phyloP scores from a whole-genome alignment of 2,113 vertebrate genomes.

The Thamnophis sirtalis region DNA sequence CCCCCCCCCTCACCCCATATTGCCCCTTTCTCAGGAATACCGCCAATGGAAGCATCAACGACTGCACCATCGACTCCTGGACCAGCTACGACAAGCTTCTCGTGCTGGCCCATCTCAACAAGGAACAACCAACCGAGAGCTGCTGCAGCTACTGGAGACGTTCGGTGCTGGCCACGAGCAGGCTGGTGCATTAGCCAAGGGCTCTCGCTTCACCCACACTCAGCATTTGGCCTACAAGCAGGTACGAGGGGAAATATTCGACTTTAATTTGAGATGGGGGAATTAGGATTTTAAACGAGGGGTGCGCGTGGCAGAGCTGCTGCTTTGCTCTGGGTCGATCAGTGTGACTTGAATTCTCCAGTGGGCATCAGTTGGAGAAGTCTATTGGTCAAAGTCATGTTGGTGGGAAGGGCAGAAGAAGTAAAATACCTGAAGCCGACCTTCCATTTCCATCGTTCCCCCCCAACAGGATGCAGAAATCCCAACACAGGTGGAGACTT shows the following conservation, averaged over 20 bases:
- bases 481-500: slow-evolving; percentile 60
- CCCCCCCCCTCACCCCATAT: background rate
- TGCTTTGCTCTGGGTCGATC: background rate
- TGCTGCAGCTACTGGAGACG: slow-evolving; percentile 75
- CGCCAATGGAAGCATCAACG: slow-evolving; percentile 69
- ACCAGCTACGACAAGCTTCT: slow-evolving; percentile 75
- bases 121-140: slow-evolving; percentile 59
- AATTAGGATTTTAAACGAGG: background rate
- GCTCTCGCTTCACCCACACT: slow-evolving; percentile 84
- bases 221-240: slow-evolving; percentile 83
- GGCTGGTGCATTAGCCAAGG: slow-evolving; percentile 69
- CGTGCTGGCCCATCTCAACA: slow-evolving; percentile 28
- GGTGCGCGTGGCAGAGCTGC: background rate
- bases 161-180: slow-evolving; percentile 65
- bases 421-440: background rate
- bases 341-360: background rate
- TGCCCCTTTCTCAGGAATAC: slow-evolving; percentile 71
- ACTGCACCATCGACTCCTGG: slow-evolving; percentile 77
- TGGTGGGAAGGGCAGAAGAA: background rate
- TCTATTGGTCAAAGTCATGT: background rate
- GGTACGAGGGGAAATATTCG: slow-evolving; percentile 54
- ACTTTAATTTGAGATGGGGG: too few relatives aligned
- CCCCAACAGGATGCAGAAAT: slow-evolving; percentile 67
- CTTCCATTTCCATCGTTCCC: slow-evolving; percentile 39
- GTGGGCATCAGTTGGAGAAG: background rate